Percentiles rank a stretch among this genome's conserved stretches.
phyloP scores from a whole-genome alignment of 2,797 vertebrate genomes.

The Dendrocincla tyrannina region DNA sequence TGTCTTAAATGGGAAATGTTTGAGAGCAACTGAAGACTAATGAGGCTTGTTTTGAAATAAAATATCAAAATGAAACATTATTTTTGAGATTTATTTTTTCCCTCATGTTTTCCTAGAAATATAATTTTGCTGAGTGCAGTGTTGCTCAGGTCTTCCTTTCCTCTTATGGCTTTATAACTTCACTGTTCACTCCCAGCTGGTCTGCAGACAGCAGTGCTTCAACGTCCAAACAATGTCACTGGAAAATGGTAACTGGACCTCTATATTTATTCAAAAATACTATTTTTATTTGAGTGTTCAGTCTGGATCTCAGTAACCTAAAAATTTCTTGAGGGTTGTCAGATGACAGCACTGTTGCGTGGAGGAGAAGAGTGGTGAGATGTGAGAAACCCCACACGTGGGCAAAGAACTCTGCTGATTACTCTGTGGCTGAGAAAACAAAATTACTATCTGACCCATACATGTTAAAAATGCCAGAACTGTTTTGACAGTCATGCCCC shows the following conservation, averaged over 20 bases:
- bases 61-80: constrained; percentile 3
- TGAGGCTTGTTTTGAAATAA: background rate
- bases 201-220: background rate
- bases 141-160: background rate
- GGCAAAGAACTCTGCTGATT: background rate
- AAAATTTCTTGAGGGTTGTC: background rate
- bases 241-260: background rate
- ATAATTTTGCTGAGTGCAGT: background rate
- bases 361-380: background rate
- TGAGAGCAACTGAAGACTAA: background rate
- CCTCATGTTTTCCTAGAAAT: background rate
- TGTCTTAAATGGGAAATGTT: background rate
- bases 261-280: background rate
- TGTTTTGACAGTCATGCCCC: background rate
- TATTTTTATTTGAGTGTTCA: background rate
- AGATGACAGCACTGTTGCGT: background rate
- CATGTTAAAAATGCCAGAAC: background rate
- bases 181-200: background rate
- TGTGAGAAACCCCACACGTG: fast-evolving
- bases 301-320: background rate
- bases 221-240: background rate
- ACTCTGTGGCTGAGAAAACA: background rate
- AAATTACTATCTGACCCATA: background rate
- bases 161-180: background rate
- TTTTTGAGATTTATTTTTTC: background rate